These are phyloP conservation scores for Drosophila yooni DNA, from an alignment of 2,888 invertebrate species.

Conservation along the genomic window DNA sequence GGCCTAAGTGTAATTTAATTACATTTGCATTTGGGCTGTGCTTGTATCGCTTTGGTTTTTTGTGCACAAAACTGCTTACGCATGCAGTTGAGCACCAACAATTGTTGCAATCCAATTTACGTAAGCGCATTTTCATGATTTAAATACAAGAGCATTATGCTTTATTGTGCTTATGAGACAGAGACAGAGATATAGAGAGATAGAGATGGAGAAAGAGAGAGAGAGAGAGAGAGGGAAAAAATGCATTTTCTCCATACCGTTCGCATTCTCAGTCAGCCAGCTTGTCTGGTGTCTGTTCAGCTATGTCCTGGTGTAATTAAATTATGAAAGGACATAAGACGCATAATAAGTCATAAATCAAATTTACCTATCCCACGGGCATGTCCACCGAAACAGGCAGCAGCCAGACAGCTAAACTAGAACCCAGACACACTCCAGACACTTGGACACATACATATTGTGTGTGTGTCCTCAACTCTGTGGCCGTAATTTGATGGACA, in stretches of 20 bases:
- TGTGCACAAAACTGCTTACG: conserved; percentile 63
- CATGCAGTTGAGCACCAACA: conserved; percentile 57
- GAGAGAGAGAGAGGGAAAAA: conserved; percentile 45
- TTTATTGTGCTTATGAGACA: conserved; percentile 37
- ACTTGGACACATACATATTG: conserved; percentile 18
- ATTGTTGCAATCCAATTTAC: conserved; percentile 75
- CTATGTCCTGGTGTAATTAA: conserved; percentile 80
- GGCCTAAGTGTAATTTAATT: conserved; percentile 74
- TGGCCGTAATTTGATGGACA: conserved; percentile 68
- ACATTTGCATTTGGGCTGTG: conserved; percentile 63
- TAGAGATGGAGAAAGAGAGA: neutral
- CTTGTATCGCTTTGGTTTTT: conserved; percentile 53
- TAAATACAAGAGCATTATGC: conserved; percentile 71
- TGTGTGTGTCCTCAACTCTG: conserved; percentile 21
- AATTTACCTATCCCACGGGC: conserved; percentile 80
- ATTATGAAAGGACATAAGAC: conserved; percentile 84
- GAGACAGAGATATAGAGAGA: neutral
- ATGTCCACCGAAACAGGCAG: conserved; percentile 21
- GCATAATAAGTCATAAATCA: conserved; percentile 84
- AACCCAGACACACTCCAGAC: conserved; percentile 37
- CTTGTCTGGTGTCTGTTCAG: conserved; percentile 37
- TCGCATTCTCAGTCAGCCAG: conserved; percentile 46
- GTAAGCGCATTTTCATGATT: conserved; percentile 79
- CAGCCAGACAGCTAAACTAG: conserved; percentile 41
- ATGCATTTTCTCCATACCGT: conserved; percentile 21